Conservation (phyloP, 2,797 vertebrate genomes). For the Selene dorsalis region DNA sequence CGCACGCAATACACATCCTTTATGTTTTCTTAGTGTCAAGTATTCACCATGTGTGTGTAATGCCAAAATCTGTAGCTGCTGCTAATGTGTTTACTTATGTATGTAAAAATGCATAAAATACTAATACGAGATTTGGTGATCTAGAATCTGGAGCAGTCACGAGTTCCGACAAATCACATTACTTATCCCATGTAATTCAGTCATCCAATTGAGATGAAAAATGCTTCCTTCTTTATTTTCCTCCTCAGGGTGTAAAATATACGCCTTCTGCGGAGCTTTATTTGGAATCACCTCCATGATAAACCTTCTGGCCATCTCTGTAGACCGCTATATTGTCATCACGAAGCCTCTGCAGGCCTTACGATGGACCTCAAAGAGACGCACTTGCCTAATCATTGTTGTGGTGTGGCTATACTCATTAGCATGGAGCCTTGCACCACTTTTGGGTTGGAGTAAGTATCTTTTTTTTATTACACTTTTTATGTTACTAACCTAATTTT, state of each 20-base stretch:
- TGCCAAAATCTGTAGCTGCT: no score
- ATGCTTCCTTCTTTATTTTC: background rate
- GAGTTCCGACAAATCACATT: background rate
- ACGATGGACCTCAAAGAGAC: constrained; percentile 86
- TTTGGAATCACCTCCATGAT: constrained; percentile 97
- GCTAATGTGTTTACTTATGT: no score
- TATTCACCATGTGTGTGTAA: no score
- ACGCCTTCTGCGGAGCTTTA: constrained; percentile 94
- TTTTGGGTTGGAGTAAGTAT: constrained; percentile 94
- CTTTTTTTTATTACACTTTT: background rate
- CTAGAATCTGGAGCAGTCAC: background rate
- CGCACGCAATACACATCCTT: fast-evolving
- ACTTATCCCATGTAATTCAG: background rate
- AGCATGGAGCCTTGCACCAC: constrained; percentile 94
- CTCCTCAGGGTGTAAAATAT: constrained; percentile 88
- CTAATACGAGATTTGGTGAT: background rate
- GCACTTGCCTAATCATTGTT: constrained; percentile 84
- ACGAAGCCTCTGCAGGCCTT: constrained; percentile 91
- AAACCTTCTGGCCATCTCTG: constrained; percentile 91
- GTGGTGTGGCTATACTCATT: constrained; percentile 93
- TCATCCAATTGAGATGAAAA: background rate
- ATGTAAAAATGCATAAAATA: background rate
- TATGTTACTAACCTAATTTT: background rate
- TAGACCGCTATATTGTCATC: constrained; percentile 95
- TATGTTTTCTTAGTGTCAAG: background rate